Evolutionary conservation across 2,113 vertebrate genomes (phyloP).

Genomic region (Corynorhinus townsendii): DNA sequence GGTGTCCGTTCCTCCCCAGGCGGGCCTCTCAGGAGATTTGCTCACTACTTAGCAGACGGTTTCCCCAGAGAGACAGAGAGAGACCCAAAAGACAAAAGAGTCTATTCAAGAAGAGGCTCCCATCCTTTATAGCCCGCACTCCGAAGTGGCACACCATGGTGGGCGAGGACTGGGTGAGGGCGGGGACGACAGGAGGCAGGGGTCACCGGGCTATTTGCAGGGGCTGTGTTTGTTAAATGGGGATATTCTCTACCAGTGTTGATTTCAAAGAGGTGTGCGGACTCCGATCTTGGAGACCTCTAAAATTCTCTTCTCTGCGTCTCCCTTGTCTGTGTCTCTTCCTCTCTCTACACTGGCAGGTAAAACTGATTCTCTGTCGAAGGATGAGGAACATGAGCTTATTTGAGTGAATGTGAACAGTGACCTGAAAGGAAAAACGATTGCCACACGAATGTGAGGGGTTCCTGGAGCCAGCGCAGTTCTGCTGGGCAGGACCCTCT

Average conservation of each 20-base stretch:
- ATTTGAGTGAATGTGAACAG: background rate
- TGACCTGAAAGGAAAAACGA: background rate
- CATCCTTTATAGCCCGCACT: background rate
- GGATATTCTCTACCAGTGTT: background rate
- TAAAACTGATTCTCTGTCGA: background rate
- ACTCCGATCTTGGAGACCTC: background rate
- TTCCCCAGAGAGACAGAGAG: background rate
- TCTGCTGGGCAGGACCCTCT: background rate
- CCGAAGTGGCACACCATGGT: rapidly evolving
- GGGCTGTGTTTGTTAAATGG: background rate
- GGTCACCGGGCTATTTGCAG: rapidly evolving
- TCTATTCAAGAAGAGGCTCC: background rate
- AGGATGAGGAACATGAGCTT: background rate
- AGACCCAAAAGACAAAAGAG: background rate
- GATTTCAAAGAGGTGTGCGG: background rate
- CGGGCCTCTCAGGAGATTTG: background rate
- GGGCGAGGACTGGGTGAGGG: rapidly evolving
- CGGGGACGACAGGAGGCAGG: background rate
- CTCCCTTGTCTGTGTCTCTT: background rate
- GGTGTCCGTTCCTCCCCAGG: rapidly evolving
- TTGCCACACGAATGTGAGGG: background rate
- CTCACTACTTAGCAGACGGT: background rate
- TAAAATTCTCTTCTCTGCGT: background rate
- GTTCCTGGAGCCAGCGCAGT: background rate
- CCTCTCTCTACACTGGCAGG: background rate